Conservation (phyloP, 2,113 vertebrate species). For the Engraulis encrasicolus region DNA sequence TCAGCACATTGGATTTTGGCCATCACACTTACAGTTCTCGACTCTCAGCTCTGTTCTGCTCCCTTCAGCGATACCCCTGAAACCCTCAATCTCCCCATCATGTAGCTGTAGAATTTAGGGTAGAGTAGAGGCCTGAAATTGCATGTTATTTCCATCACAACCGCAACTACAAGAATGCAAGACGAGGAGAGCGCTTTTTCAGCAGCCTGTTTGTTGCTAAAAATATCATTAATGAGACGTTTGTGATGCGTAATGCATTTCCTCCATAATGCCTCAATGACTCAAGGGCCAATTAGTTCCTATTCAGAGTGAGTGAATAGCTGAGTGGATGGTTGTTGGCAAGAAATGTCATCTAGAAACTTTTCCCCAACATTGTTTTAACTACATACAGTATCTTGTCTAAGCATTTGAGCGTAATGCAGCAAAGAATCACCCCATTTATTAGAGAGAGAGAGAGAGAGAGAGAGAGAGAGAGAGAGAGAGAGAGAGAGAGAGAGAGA, state of each 20-base stretch:
- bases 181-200: constrained; percentile 45
- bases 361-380: not conserved
- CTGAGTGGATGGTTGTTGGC: not conserved
- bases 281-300: not conserved
- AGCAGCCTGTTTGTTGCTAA: constrained; percentile 58
- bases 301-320: not conserved
- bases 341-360: not conserved
- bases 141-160: constrained; percentile 50
- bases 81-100: constrained; percentile 34
- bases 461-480: not conserved
- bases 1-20: not conserved
- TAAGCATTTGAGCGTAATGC: not conserved
- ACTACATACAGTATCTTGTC: constrained; percentile 2
- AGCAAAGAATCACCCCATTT: not conserved
- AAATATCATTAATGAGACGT: constrained; percentile 68
- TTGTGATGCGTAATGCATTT: constrained; percentile 36
- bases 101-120: constrained; percentile 51
- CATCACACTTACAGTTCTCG: not conserved
- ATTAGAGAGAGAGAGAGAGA: not conserved
- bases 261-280: constrained; percentile 45
- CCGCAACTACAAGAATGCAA: constrained; percentile 42
- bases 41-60: not conserved
- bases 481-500: not conserved
- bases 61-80: not conserved
- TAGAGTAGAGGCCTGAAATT: constrained; percentile 27